Base-by-base conservation (phyloP, 2,113 vertebrate species). In the Propithecus coquereli region DNA sequence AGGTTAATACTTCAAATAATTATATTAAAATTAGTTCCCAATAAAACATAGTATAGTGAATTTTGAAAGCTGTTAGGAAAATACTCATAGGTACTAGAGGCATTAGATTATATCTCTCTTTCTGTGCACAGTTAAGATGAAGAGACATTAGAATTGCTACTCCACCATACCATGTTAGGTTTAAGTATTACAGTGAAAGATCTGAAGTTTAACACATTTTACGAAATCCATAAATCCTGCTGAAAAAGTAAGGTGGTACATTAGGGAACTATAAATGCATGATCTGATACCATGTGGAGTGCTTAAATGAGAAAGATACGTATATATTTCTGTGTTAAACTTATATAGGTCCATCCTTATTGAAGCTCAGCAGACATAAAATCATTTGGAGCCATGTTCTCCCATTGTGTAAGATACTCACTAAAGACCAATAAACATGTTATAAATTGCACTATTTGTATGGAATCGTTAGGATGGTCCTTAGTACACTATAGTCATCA, bases 231-330 rank as follows among this genome's bases (percentile, higher is more conserved):
- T 50, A 96, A 86, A 93, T 91, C 66, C 20, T 70, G 32, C 50
- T 86, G 37, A 40, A 88, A 80, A 34, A 70, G 30, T 88, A 82
- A 90, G 52, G 61, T 61, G 18, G 37, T 73, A 88, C 71, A 50
- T 88, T 77, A 94, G 76, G 80, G 80, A 95, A 96, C 45, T 84
- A 79, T 88, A 92, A 97, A 94, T 63, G 43, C 45, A 86, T 68
- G 23, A 65, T 94, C 77, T 80, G 92, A 66, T 61, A 76, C 43
- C 57, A 89, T 43, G 32, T 88, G 50, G 25, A 82, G 2, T 95
- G 95, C 83, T 82, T 71, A 94, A 92, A 94, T 92, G n/a, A 66
- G 25, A 96, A 90, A 79, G 88, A 61, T 76, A 23, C 59, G 17
- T 16, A 45, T 74, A 47, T 47, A 74, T 47, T 74, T 47, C 43